Percentiles rank a stretch among this genome's conserved stretches.
Conservation (phyloP, 2,113 vertebrate species). For the Aegotheles bennettii region DNA sequence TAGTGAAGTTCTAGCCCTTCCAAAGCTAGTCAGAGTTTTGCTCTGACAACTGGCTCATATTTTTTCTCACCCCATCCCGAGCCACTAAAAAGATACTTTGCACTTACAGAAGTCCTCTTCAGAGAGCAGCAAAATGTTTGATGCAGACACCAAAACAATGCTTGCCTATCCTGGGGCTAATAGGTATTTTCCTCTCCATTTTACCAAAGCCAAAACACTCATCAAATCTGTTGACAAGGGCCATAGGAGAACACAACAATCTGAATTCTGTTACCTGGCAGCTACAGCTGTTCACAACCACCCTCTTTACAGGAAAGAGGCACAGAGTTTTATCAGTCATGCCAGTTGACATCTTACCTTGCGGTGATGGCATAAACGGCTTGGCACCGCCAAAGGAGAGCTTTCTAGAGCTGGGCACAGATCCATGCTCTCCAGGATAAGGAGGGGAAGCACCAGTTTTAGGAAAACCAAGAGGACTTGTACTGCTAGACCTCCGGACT, state of each 20-base stretch:
- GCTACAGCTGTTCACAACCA: not conserved
- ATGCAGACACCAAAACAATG: not conserved
- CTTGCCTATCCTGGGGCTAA: not conserved
- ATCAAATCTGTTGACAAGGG: not conserved
- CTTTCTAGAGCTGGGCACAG: constrained; percentile 69
- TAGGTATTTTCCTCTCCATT: not conserved
- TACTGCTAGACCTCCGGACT: constrained; percentile 72
- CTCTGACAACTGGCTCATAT: not conserved
- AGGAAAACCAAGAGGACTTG: constrained; percentile 71
- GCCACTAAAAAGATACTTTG: not conserved
- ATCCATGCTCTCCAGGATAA: constrained; percentile 67
- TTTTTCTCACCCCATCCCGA: not conserved
- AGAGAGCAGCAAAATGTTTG: not conserved
- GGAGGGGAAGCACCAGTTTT: constrained; percentile 80
- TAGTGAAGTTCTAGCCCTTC: not conserved
- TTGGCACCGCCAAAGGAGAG: constrained; percentile 79
- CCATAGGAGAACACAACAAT: not conserved
- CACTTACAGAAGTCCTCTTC: not conserved
- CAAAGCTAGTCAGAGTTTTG: not conserved
- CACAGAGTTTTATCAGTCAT: not conserved
- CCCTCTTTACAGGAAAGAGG: not conserved
- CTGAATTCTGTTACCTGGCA: not conserved
- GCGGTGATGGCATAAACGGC: constrained; percentile 80
- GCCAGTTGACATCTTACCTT: constrained; percentile 70
- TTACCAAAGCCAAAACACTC: not conserved